Conservation (phyloP, 2,888 invertebrate genomes). For the Rhimphoctona megacephalus region DNA sequence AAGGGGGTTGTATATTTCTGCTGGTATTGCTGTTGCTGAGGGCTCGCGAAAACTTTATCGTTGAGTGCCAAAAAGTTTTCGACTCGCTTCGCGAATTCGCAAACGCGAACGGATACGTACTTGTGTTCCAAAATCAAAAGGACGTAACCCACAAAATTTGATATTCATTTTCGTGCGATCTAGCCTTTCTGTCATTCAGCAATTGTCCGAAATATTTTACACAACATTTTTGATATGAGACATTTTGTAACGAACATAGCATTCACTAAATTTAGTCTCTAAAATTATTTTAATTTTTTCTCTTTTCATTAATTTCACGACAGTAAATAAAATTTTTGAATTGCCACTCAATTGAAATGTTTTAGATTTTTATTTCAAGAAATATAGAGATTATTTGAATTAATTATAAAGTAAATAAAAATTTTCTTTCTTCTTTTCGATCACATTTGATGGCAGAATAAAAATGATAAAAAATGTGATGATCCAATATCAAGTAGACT, state of each 20-base stretch:
- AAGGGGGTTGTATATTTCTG: constrained; percentile 40
- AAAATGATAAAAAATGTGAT: neutral
- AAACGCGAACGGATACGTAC: constrained; percentile 18
- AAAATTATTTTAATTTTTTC: neutral
- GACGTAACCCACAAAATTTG: neutral
- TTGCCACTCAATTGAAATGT: neutral
- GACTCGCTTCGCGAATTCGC: constrained; percentile 53
- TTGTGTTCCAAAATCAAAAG: neutral
- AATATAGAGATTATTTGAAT: neutral
- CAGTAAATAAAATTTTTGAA: neutral
- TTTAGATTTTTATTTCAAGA: neutral
- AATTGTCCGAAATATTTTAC: neutral
- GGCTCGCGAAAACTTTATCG: constrained; percentile 58
- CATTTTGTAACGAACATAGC: too few relatives aligned
- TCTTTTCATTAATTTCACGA: neutral
- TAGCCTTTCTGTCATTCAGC: neutral
- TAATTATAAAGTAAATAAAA: neutral
- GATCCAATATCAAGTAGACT: neutral
- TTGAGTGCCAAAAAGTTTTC: constrained; percentile 62
- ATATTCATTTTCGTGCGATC: neutral
- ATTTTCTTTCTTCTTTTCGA: neutral
- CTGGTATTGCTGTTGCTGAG: constrained; percentile 54
- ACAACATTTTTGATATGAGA: neutral
- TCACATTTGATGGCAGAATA: neutral
- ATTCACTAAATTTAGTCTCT: too few relatives aligned